Conservation (phyloP, 2,888 invertebrate species). For the Pterostichus madidus region DNA sequence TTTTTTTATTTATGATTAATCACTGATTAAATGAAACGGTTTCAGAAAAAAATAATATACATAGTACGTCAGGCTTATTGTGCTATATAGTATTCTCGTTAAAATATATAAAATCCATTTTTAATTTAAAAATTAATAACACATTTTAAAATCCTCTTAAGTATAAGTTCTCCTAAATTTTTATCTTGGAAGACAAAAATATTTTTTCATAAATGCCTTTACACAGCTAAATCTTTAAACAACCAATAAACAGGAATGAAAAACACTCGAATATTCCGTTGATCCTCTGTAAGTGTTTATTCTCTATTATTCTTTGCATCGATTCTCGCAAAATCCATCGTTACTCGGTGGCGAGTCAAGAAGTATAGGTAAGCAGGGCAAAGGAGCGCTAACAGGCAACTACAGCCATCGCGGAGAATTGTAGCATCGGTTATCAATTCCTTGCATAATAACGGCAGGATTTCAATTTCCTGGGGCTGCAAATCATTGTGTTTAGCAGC, state of each 20-base stretch:
- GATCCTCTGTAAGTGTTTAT: constrained; percentile 43
- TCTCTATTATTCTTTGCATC: constrained; percentile 43
- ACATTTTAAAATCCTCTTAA: neutral
- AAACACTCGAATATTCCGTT: constrained; percentile 33
- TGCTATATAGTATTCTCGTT: too few species aligned
- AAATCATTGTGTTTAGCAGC: constrained; percentile 38
- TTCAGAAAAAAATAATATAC: too few species aligned
- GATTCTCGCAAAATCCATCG: constrained; percentile 16
- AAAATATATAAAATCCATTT: too few species aligned
- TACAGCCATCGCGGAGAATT: constrained; percentile 1
- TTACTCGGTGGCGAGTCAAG: neutral
- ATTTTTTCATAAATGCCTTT: constrained; percentile 23
- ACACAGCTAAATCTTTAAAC: constrained; percentile 44
- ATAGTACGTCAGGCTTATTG: too few species aligned
- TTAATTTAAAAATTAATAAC: neutral
- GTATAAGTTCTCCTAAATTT: neutral
- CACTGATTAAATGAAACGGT: too few species aligned
- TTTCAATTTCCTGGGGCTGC: constrained; percentile 50
- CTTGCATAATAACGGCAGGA: constrained; percentile 40
- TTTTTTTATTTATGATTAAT: too few species aligned
- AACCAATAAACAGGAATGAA: constrained; percentile 38
- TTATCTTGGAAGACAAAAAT: neutral
- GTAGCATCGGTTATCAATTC: constrained; percentile 29
- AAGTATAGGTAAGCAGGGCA: neutral
- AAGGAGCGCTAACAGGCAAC: neutral